phyloP scores from a whole-genome alignment of 2,888 invertebrate species.

The Aporophyla nigra region DNA sequence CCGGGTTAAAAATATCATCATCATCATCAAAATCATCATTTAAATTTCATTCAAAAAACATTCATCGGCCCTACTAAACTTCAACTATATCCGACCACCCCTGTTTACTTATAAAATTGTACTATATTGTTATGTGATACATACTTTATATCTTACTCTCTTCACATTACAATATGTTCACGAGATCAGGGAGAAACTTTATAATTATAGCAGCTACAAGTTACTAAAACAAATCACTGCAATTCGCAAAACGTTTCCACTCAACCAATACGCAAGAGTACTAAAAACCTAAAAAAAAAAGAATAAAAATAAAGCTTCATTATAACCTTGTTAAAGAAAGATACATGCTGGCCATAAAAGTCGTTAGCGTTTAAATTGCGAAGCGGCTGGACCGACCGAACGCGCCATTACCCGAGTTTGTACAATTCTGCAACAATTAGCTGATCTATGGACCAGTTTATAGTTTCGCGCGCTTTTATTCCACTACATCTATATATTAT shows the following conservation, averaged over 20 bases:
- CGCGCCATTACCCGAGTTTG: conserved; percentile 74
- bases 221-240: conserved; percentile 13
- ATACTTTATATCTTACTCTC: no score
- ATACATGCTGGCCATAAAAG: conserved; percentile 75
- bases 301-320: conserved; percentile 65
- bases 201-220: not conserved
- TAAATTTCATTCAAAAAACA: no score
- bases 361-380: conserved; percentile 78
- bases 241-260: conserved; percentile 33
- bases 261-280: conserved; percentile 34
- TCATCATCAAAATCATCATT: no score
- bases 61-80: no score
- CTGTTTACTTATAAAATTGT: no score
- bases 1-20: no score
- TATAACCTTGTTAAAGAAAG: conserved; percentile 71
- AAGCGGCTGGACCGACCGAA: conserved; percentile 72
- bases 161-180: not conserved
- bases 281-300: conserved; percentile 43
- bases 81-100: no score
- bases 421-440: conserved; percentile 74
- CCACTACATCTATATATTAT: conserved; percentile 48
- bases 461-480: conserved; percentile 62
- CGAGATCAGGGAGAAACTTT: not conserved
- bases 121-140: no score
- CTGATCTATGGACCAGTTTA: conserved; percentile 68